Evolutionary conservation across 2,888 invertebrate species (phyloP).

Genomic region (Drosophila suboccidentalis): DNA sequence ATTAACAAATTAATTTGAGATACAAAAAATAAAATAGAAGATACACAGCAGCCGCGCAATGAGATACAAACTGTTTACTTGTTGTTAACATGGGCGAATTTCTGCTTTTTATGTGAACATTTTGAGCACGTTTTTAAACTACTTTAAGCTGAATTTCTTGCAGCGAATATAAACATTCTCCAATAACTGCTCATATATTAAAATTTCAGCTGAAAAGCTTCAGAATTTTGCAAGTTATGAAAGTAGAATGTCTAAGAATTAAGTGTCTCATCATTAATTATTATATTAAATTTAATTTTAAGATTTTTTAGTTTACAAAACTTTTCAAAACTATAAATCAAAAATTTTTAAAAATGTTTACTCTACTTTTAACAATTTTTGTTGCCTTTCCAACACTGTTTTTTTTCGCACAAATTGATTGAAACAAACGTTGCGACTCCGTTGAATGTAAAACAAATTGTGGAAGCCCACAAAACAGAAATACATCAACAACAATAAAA

Average conservation of each 20-base stretch:
- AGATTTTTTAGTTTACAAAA: background rate
- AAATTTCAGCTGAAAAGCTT: background rate
- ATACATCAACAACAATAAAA: slow-evolving; percentile 13
- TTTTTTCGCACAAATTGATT: background rate
- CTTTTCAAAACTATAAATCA: background rate
- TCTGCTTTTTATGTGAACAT: background rate
- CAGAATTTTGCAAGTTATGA: background rate
- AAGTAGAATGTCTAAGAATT: background rate
- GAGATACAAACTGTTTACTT: slow-evolving; percentile 31
- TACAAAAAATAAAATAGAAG: slow-evolving; percentile 22
- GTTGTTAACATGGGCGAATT: slow-evolving; percentile 7
- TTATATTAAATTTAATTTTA: background rate
- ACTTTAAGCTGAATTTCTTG: background rate
- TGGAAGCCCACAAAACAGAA: slow-evolving; percentile 36
- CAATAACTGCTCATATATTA: background rate
- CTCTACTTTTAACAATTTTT: background rate
- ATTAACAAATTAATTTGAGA: slow-evolving; percentile 73
- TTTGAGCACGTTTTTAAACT: background rate
- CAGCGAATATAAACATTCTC: too few relatives aligned
- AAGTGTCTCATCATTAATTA: background rate
- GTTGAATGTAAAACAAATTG: slow-evolving; percentile 49
- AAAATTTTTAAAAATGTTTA: background rate
- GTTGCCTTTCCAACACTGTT: slow-evolving; percentile 1
- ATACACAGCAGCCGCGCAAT: slow-evolving; percentile 32
- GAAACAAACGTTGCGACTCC: slow-evolving; percentile 4